phyloP scores from a whole-genome alignment of 2,113 vertebrate genomes.

The Ailurus styani region DNA sequence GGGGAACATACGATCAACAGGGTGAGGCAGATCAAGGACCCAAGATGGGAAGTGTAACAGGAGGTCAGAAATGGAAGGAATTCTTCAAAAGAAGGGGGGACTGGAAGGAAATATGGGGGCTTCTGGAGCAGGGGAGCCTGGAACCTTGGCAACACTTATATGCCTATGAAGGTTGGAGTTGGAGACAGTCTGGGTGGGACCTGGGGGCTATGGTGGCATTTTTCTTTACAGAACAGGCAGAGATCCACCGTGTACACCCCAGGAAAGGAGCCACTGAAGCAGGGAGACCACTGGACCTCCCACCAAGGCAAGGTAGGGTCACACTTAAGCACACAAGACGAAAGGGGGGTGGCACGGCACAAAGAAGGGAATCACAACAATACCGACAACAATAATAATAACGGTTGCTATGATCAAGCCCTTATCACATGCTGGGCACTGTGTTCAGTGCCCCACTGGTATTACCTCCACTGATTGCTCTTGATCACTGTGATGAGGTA shows the following conservation, averaged over 20 bases:
- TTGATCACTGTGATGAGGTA: fast-evolving
- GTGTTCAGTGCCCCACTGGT: neutral
- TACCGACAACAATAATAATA: neutral
- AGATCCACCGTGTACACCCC: neutral
- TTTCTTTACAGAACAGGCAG: neutral
- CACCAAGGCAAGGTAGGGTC: neutral
- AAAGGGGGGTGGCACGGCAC: neutral
- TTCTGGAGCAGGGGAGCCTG: neutral
- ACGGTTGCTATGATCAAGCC: neutral
- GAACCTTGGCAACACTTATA: neutral
- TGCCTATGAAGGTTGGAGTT: neutral
- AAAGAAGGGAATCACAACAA: neutral
- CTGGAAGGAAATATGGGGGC: neutral
- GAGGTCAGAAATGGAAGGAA: neutral
- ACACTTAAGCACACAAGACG: neutral
- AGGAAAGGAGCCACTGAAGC: neutral
- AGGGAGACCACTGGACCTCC: neutral
- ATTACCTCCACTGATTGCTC: neutral
- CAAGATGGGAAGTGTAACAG: neutral
- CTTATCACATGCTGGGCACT: neutral
- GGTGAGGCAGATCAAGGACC: neutral
- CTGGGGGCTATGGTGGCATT: neutral
- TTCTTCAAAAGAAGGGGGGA: neutral
- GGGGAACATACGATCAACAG: neutral
- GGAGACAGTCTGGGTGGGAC: neutral